Evolutionary conservation across 2,888 invertebrate genomes (phyloP).

Genomic region (Pachydiplax longipennis): DNA sequence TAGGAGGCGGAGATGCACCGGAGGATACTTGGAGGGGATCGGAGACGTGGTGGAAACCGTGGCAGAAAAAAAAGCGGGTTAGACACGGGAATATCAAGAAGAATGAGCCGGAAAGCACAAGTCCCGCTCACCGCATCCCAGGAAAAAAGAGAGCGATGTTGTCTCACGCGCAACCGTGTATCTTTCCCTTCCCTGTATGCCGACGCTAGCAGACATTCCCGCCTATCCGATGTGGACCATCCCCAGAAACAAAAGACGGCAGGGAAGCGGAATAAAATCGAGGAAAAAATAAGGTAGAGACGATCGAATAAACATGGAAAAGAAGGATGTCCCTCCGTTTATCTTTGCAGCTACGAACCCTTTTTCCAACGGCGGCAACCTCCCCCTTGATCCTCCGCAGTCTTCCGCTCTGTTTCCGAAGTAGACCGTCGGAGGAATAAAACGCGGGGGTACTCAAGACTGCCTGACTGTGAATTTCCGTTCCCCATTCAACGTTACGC

Average conservation of each 20-base stretch:
- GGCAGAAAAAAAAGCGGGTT: too few relatives aligned
- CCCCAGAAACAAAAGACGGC: slow-evolving; percentile 16
- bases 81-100: background rate
- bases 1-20: background rate
- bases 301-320: slow-evolving; percentile 28
- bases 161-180: slow-evolving; percentile 19
- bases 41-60: too few relatives aligned
- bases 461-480: background rate
- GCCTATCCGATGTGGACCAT: background rate
- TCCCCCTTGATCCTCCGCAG: background rate
- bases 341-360: background rate
- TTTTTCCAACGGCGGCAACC: background rate
- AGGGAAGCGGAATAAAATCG: background rate
- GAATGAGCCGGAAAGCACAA: background rate
- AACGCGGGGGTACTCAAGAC: background rate
- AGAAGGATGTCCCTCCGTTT: background rate
- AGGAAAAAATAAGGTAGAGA: background rate
- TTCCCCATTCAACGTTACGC: background rate
- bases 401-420: slow-evolving; percentile 1
- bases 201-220: slow-evolving; percentile 12
- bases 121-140: background rate
- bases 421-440: background rate
- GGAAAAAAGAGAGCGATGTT: slow-evolving; percentile 3
- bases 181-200: slow-evolving; percentile 9
- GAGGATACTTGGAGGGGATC: too few relatives aligned